Evolutionary conservation across 37 sponge, comb jelly and placozoan genomes (phyloP), one percentile per base, ranked within the genome.

Genomic region (Eunapius fragilis): DNA sequence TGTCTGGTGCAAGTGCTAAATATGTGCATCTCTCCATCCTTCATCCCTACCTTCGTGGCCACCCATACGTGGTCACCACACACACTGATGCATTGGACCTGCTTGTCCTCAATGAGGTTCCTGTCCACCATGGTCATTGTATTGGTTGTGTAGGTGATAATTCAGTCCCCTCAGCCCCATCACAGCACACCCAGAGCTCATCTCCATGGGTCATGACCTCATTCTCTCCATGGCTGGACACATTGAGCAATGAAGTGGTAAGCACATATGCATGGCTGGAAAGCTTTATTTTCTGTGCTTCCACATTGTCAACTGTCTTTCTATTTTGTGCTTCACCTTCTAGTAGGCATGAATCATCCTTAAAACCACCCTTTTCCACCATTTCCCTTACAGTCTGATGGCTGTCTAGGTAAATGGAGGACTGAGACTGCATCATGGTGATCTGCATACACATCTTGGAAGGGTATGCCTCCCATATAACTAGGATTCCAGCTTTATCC

Each of bases 381-480:
- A 58, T 19, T 17, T 58, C 58, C 14, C 17, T 58, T 17, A 58
- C 58, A 58, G 19, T 58, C 19, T 58, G 19, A 58, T 58, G 58
- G 58, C 58, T 58, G 22, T 17, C 58, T 17, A 58, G 14, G 58
- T 17, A 58, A 17, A 19, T 58, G 58, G 58, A 58, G 14, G 58
- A 58, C 14, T 58, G 14, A 35, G 17, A 36, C 17, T 34, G 37
- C 41, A 76, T 19, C 38, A 25, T 0, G 38, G n/a, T 3, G 34
- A 33, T 76, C 35, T 31, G 35, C 58, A 17, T 12, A 19, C 58
- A 58, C 58, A 58, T 10, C 14, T 11, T 70, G 34, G 82, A 47
- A 31, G 73, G 58, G 27, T 74, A 77, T 2, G 82, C 82, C 47
- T 87, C 88, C 88, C 88, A 87, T 10, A 87, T 33, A 13, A 87